Evolutionary conservation across 2,113 vertebrate species (phyloP).

Genomic region (Thamnaconus septentrionalis): DNA sequence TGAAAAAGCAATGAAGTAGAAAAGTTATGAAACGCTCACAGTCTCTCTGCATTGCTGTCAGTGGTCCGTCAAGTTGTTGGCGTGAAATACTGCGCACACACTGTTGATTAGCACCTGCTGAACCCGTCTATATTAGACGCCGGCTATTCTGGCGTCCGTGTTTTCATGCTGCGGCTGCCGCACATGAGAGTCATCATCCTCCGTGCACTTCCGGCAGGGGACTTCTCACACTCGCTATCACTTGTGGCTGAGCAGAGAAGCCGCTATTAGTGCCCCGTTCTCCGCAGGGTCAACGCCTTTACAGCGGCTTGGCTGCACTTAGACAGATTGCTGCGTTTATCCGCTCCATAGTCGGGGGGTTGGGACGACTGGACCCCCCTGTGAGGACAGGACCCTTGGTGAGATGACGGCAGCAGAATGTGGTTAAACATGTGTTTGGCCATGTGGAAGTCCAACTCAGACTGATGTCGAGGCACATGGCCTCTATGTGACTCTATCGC

Average conservation of each 20-base stretch:
- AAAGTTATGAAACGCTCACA: too few relatives aligned
- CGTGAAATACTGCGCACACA: too few relatives aligned
- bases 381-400: conserved; percentile 43
- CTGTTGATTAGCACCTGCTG: too few relatives aligned
- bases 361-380: conserved; percentile 29
- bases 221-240: conserved; percentile 20
- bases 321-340: conserved; percentile 57
- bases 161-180: too few relatives aligned
- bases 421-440: conserved; percentile 41
- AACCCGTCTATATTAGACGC: too few relatives aligned
- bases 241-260: conserved; percentile 52
- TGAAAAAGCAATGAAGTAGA: too few relatives aligned
- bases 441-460: conserved; percentile 23
- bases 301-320: conserved; percentile 56
- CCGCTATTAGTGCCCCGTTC: conserved; percentile 58
- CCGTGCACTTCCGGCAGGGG: too few relatives aligned
- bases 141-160: too few relatives aligned
- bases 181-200: too few relatives aligned
- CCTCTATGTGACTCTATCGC: too few relatives aligned
- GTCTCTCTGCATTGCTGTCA: too few relatives aligned
- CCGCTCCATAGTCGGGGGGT: conserved; percentile 33
- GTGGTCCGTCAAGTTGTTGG: too few relatives aligned
- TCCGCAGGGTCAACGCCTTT: conserved; percentile 54
- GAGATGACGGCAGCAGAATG: conserved; percentile 40
- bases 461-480: background rate